Percentiles rank a stretch among this genome's conserved stretches.
These are phyloP conservation scores for Barnardius zonarius DNA, from an alignment of 2,113 vertebrate species.

Conservation along the genomic window DNA sequence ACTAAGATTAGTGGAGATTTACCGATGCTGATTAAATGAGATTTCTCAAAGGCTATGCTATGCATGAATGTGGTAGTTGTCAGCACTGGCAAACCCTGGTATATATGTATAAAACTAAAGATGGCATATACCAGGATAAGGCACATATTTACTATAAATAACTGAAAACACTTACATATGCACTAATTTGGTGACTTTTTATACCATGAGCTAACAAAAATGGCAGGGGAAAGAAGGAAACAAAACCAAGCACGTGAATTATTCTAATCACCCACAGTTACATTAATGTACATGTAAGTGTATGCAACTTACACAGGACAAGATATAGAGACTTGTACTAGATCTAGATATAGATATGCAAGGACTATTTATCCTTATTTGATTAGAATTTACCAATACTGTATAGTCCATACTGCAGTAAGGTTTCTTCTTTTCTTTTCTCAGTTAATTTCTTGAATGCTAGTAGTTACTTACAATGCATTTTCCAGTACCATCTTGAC, in stretches of 20 bases:
- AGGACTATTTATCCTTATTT: background rate
- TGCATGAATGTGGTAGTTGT: background rate
- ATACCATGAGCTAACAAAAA: background rate
- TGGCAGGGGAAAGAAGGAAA: background rate
- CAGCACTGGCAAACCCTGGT: background rate
- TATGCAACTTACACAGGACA: background rate
- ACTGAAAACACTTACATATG: background rate
- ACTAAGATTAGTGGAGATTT: background rate
- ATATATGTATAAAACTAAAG: background rate
- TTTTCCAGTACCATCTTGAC: conserved; percentile 84
- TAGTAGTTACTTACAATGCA: conserved; percentile 86
- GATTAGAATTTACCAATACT: background rate
- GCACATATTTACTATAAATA: background rate
- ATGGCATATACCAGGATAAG: background rate
- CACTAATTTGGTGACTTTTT: background rate
- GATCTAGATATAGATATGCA: background rate
- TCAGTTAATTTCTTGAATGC: background rate
- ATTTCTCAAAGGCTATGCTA: background rate
- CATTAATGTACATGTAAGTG: background rate
- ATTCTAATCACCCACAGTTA: background rate
- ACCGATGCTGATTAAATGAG: background rate
- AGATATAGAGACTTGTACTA: background rate
- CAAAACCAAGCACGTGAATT: background rate
- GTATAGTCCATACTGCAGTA: background rate
- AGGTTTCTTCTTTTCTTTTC: background rate